phyloP scores from a whole-genome alignment of 2,797 vertebrate species.

The Balearica regulorum region DNA sequence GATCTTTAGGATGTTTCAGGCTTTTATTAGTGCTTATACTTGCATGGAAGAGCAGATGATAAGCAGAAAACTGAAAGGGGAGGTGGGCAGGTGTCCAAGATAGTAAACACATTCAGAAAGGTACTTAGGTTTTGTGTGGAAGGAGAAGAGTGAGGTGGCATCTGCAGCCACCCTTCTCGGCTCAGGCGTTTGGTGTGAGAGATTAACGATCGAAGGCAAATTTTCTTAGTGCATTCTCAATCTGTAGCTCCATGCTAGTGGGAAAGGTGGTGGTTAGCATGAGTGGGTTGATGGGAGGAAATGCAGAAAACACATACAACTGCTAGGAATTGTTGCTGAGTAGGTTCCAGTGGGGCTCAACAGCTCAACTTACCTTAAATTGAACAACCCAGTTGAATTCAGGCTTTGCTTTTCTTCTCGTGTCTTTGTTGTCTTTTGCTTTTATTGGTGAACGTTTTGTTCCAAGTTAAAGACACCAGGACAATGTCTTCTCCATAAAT shows the following conservation, averaged over 20 bases:
- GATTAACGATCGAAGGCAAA: not conserved
- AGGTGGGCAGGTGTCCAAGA: not conserved
- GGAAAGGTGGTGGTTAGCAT: not conserved
- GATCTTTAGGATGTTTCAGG: not conserved
- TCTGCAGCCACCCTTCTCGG: not conserved
- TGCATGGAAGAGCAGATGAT: not conserved
- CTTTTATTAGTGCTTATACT: not conserved
- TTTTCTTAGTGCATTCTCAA: not conserved
- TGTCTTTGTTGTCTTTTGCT: not conserved
- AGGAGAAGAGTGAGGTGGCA: not conserved
- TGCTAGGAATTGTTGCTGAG: not conserved
- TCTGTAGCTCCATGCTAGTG: not conserved
- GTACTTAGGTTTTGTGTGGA: not conserved
- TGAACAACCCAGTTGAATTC: not conserved
- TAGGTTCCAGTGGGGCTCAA: not conserved
- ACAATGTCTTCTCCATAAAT: rapidly evolving
- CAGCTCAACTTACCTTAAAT: not conserved
- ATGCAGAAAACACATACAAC: not conserved
- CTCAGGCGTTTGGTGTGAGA: not conserved
- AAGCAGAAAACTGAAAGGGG: not conserved
- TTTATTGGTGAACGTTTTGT: not conserved
- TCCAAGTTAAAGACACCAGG: not conserved
- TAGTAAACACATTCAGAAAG: not conserved
- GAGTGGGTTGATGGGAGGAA: not conserved
- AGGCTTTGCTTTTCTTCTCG: not conserved